Base-by-base conservation (phyloP, 1,140 invertebrate genomes). In the Cotesia typhae region DNA sequence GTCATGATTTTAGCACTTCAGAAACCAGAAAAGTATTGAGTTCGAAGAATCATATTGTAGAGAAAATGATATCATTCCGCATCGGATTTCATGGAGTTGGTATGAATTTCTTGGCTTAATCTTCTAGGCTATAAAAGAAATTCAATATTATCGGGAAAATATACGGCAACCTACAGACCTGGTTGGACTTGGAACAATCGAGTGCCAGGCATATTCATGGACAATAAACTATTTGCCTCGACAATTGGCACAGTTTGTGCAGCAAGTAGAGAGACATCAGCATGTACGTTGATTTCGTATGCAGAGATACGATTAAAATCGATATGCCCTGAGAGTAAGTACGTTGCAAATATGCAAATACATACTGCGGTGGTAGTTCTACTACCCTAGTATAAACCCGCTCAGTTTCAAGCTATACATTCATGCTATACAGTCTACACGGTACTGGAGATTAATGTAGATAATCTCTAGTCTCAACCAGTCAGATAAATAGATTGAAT, bases 201-300 rank as follows among this genome's bases (percentile, higher is more conserved):
- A 28, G 38, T 36, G 51, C 41, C 65, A 64, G 67, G 57, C 65
- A 64, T 63, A 68, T 75, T 63, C 71, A 66, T 63, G 55, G 60
- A 75, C 71, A 75, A 75, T 75, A 75, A 75, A 75, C 71, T 75
- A 73, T 75, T 75, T 73, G 71, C 74, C 71, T 72, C 63, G 70
- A 72, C 71, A 73, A 75, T 73, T 73, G 71, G 74, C 65, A 66
- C 67, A 63, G 57, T 59, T 51, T 57, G 55, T 69, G 47, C 41
- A 47, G 41, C 37, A n/a, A 64, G 28, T 35, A 14, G 7, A 35
- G 14, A 3, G n/a, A 20, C n/a, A 63, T 3, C 36, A n/a, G 17
- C 28, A 12, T 59, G 41, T 51, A 65, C 20, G 6, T 51, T 64
- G 14, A 67, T 20, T 67, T 28, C 36, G 38, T 72, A 73, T 68